A percentile compares a stretch with the other conserved stretches of the same genome.
These are phyloP conservation scores for Tenebrosternarchus preto DNA, from an alignment of 2,113 vertebrate species.

Conservation along the genomic window DNA sequence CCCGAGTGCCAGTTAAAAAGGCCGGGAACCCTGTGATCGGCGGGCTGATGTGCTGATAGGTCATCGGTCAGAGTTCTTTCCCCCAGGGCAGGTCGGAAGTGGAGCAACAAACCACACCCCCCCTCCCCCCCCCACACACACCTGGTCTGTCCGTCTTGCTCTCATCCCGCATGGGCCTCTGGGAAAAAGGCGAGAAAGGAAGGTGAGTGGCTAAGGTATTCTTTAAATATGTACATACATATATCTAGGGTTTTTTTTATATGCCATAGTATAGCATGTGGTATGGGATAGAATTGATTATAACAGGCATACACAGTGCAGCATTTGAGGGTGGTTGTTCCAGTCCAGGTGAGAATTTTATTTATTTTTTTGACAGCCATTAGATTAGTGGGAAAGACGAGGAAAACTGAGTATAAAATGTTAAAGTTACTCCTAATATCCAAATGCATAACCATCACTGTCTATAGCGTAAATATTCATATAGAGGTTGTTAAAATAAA, in stretches of 20 bases:
- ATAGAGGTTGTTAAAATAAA: not conserved
- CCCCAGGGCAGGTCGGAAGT: constrained; percentile 37
- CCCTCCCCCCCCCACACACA: too few relatives aligned
- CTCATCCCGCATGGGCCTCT: too few relatives aligned
- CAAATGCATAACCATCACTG: not conserved
- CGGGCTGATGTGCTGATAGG: constrained; percentile 26
- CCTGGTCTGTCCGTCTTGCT: too few relatives aligned
- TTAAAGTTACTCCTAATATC: not conserved
- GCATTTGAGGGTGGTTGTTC: not conserved
- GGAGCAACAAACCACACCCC: constrained; percentile 47
- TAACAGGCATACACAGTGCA: not conserved
- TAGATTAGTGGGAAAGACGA: not conserved
- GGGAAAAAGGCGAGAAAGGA: too few relatives aligned
- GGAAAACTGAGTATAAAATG: not conserved
- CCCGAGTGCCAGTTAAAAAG: too few relatives aligned
- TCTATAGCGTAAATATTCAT: not conserved
- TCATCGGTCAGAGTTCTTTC: constrained; percentile 28
- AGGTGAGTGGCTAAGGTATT: not conserved
- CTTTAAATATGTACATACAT: constrained; percentile 1
- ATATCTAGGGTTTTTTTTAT: constrained; percentile 15
- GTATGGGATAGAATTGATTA: not conserved
- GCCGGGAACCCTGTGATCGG: constrained; percentile 5
- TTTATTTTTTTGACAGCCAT: not conserved
- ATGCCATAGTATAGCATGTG: not conserved
- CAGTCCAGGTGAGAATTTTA: not conserved